phyloP scores from a whole-genome alignment of 1,140 invertebrate genomes.

The Hylaeus volcanicus region DNA sequence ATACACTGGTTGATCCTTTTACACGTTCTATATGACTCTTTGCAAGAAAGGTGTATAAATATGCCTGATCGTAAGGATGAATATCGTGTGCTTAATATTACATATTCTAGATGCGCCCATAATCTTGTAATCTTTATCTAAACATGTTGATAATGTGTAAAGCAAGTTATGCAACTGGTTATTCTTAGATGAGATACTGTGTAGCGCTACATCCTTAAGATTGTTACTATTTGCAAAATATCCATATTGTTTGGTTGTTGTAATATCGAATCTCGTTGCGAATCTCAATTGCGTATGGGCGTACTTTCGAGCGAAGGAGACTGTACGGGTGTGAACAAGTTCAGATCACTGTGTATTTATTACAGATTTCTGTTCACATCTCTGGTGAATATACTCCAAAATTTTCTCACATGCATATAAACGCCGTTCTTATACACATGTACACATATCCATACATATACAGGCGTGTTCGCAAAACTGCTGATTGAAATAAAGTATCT shows the following conservation, averaged over 20 bases:
- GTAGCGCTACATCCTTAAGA: slow-evolving; percentile 61
- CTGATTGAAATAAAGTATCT: slow-evolving; percentile 78
- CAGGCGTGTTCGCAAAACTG: slow-evolving; percentile 67
- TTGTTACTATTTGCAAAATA: slow-evolving; percentile 67
- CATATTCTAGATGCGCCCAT: slow-evolving; percentile 53
- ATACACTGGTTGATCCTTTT: slow-evolving; percentile 60
- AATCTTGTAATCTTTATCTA: slow-evolving; percentile 60
- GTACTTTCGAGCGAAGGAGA: slow-evolving; percentile 42
- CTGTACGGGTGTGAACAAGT: slow-evolving; percentile 67
- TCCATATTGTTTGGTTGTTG: slow-evolving; percentile 63
- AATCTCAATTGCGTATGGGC: slow-evolving; percentile 50
- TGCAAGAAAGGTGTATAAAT: slow-evolving; percentile 57
- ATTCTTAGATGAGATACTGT: slow-evolving; percentile 57
- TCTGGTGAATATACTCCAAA: slow-evolving; percentile 48
- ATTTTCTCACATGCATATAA: slow-evolving; percentile 57
- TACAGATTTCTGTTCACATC: slow-evolving; percentile 64
- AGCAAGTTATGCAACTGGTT: slow-evolving; percentile 67
- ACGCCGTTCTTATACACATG: slow-evolving; percentile 63
- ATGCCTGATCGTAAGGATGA: slow-evolving; percentile 44
- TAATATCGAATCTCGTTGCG: slow-evolving; percentile 58
- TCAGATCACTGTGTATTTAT: slow-evolving; percentile 48
- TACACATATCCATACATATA: slow-evolving; percentile 71
- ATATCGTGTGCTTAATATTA: slow-evolving; percentile 65
- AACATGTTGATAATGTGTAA: slow-evolving; percentile 59
- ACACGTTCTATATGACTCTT: slow-evolving; percentile 57